Percentiles rank a stretch among this genome's conserved stretches.
Conservation (phyloP, 2,797 vertebrate genomes). For the Bradypus variegatus region DNA sequence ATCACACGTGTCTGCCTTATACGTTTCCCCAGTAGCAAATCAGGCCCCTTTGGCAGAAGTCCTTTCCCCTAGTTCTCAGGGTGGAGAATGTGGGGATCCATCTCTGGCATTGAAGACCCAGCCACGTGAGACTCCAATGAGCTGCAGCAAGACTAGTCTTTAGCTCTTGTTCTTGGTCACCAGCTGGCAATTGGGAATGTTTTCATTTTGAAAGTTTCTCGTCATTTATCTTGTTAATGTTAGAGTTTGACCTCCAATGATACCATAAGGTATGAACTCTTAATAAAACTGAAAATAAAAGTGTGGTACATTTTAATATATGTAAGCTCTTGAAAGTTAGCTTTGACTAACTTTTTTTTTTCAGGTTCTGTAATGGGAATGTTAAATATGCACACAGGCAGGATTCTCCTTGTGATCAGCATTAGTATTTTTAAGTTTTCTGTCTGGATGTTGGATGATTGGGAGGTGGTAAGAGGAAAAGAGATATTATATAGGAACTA, state of each 20-base stretch:
- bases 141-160: background rate
- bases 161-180: background rate
- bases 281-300: background rate
- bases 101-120: background rate
- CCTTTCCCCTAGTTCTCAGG: background rate
- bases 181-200: background rate
- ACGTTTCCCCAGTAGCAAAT: background rate
- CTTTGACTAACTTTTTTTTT: background rate
- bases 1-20: background rate
- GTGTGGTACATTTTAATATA: background rate
- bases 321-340: background rate
- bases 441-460: background rate
- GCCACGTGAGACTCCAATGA: background rate
- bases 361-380: background rate
- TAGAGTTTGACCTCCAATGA: background rate
- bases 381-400: background rate
- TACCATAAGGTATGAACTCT: background rate
- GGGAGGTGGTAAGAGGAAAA: slow-evolving; percentile 30
- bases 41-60: background rate
- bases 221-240: background rate
- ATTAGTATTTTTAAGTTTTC: slow-evolving; percentile 35
- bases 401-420: background rate
- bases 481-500: slow-evolving; percentile 1
- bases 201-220: background rate
- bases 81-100: background rate